Percentiles rank a stretch among this genome's conserved stretches.
Evolutionary conservation across 2,888 invertebrate species (phyloP).

Genomic region (Pterostichus niger): DNA sequence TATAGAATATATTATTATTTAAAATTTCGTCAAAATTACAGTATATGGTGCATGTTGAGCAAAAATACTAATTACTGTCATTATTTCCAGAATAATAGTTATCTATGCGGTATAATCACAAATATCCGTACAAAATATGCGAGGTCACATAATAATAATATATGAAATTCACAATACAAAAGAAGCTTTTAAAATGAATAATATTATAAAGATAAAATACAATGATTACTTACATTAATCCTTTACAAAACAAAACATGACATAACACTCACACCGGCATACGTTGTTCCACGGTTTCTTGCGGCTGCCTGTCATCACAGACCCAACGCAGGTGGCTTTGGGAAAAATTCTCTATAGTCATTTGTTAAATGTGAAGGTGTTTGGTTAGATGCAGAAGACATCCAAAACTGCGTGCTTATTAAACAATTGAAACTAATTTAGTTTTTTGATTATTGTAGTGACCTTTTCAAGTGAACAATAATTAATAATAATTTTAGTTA

Average conservation of each 20-base stretch:
- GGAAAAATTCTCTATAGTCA: slow-evolving; percentile 31
- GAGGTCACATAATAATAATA: slow-evolving; percentile 42
- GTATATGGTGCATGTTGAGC: background rate
- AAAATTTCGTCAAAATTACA: slow-evolving; percentile 19
- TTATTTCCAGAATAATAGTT: slow-evolving; percentile 10
- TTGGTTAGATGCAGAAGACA: background rate
- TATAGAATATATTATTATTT: background rate
- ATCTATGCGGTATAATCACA: slow-evolving; percentile 5
- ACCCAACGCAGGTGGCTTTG: slow-evolving; percentile 32
- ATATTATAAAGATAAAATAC: slow-evolving; percentile 26
- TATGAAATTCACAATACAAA: slow-evolving; percentile 43
- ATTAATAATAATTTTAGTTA: background rate
- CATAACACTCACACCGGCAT: slow-evolving; percentile 5
- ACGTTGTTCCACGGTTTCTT: slow-evolving; percentile 20
- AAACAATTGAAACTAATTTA: slow-evolving; percentile 20
- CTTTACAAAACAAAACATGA: slow-evolving; percentile 33
- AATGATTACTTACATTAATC: slow-evolving; percentile 34
- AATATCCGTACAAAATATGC: slow-evolving; percentile 38
- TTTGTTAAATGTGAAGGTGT: slow-evolving; percentile 57
- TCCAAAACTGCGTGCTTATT: background rate
- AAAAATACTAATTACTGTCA: slow-evolving; percentile 23
- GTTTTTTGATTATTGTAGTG: background rate
- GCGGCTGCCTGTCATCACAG: slow-evolving; percentile 24
- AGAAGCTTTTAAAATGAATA: slow-evolving; percentile 13
- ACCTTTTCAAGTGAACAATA: slow-evolving; percentile 12